Evolutionary conservation across 2,888 invertebrate genomes (phyloP), one percentile per base, ranked within the genome.

Genomic region (Plebejus argus): DNA sequence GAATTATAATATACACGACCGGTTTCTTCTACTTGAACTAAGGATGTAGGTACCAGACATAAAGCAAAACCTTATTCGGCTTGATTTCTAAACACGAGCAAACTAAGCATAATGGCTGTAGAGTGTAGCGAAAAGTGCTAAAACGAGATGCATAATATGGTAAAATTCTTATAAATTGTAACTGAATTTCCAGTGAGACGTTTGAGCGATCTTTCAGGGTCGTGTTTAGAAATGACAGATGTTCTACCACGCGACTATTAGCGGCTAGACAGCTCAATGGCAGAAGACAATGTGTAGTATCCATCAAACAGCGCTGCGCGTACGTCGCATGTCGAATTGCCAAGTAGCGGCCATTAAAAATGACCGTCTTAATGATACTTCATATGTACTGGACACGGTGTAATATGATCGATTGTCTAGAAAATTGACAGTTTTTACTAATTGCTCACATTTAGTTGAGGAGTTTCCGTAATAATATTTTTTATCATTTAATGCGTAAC

Each of bases 391-490:
- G 77, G 80, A 70, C 74, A 77, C 75, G 78, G 78, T 49, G 77
- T 72, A 72, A 78, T 79, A 77, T 78, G 78, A 77, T 76, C 83
- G 83, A 86, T 85, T 85, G 84, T 82, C 78, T 75, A 78, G 76
- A 76, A 81, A 84, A 85, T 83, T 80, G 78, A 72, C 77, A 80
- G 80, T 53, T 74, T 74, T 74, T 74, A 53, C 74, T 53, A 74
- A 74, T 74, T 45, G 12, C 20, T 20, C 12, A 74, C 12, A 74
- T 23, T 39, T 20, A n/a, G 61, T 23, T 5, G 15, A 66, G 28
- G 28, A 28, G 28, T 66, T 66, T 18, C 23, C 28, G 28, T 66
- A 20, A 6, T 28, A 18, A 66, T 66, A 15, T 66, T 66, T 66
- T 33, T 66, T 66, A 66, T 66, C 28, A 66, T 28, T 66, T 66